Percentiles rank a stretch among this genome's conserved stretches.
phyloP scores from a whole-genome alignment of 2,888 invertebrate genomes.

The Mythimna pallens region DNA sequence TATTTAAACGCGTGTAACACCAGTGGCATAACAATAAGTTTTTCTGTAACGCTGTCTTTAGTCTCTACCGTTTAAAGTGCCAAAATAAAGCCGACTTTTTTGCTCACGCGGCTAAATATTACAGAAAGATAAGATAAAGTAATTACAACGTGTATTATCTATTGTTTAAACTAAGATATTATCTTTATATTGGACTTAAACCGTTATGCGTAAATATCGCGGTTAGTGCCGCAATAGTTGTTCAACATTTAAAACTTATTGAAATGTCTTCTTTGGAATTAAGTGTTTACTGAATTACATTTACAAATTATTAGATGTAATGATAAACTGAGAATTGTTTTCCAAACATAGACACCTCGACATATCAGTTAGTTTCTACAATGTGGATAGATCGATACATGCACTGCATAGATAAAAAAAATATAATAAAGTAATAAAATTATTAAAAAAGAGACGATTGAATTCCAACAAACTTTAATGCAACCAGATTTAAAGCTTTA shows the following conservation, averaged over 20 bases:
- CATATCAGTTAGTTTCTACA: background rate
- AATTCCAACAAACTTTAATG: background rate
- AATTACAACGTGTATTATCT: constrained; percentile 71
- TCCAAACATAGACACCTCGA: background rate
- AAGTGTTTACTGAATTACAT: constrained; percentile 26
- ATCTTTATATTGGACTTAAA: constrained; percentile 61
- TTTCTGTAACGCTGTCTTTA: background rate
- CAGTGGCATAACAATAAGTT: constrained; percentile 1
- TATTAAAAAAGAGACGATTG: background rate
- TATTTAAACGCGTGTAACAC: background rate
- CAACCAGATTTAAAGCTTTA: too few species aligned
- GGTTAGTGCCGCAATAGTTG: constrained; percentile 48
- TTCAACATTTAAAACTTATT: constrained; percentile 53
- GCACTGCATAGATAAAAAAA: background rate
- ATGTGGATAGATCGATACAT: background rate
- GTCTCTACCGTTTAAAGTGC: constrained; percentile 21
- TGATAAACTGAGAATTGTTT: background rate
- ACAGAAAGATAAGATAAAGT: constrained; percentile 72
- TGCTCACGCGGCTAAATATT: constrained; percentile 55
- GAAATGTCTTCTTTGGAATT: constrained; percentile 41
- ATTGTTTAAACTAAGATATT: constrained; percentile 70
- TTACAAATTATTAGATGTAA: background rate
- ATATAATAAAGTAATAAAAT: too few species aligned
- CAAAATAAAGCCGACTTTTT: constrained; percentile 55
- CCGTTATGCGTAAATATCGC: constrained; percentile 57